Evolutionary conservation across 2,888 invertebrate genomes (phyloP), one percentile per base, ranked within the genome.

Genomic region (Acanthococcus lagerstroemiae): DNA sequence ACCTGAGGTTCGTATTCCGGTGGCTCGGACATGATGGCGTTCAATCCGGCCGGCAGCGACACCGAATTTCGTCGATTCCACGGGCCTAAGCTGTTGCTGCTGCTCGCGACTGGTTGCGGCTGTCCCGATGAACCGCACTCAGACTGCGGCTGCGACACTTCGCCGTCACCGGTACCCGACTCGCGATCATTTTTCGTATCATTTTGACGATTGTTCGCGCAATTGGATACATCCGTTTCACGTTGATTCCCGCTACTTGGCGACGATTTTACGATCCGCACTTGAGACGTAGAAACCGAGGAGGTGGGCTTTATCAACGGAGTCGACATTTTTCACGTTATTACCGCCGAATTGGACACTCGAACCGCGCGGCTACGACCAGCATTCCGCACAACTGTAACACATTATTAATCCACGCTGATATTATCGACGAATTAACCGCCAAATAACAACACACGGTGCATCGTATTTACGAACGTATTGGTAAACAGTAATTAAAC

Each of bases 31-130:
- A 67, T 67, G 74, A 88, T 76, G 61, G 84, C 83, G 72, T 86
- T 84, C 67, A 89, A 77, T 70, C 80, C 81, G 44, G 81, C 80
- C 3, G 89, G 89, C 79, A 89, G 80, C 2, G 88, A 88, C 69
- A 86, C 84, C 2, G 87, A 87, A 71, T 86, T 85, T 70, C 85
- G 81, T 57, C 87, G 79, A 58, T 83, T 73, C 57, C 75, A 76
- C 4, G 74, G 74, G 46, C 45, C 48, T 4, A 65, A 37, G 19
- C 46, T 61, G 25, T 24, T 57, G 24, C 21, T 57, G 24, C 21
- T 57, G 24, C 57, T n/a, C n/a, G 57, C 37, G 9, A 44, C 24
- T 4, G 57, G 57, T 37, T 2, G 12, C 12, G 37, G n/a, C 7
- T 24, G 5, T 6, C 7, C 21, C 17, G 26, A 7, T 15, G 4